Evolutionary conservation across 1,140 invertebrate genomes (phyloP), one percentile per base, ranked within the genome.

Genomic region (Drosophila burlai): DNA sequence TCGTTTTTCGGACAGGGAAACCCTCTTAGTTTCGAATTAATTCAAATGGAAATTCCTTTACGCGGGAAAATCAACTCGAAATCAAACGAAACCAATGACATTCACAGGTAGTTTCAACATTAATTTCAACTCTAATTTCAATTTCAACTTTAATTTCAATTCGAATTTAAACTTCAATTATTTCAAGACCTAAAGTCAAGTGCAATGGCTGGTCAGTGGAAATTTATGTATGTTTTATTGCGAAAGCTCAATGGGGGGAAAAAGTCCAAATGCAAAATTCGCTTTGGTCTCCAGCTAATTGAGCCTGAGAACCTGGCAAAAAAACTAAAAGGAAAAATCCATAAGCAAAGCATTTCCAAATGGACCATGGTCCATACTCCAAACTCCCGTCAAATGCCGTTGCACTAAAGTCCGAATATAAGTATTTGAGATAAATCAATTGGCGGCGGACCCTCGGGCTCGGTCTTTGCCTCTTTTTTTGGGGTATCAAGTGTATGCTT

Each of bases 371-470:
- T 31, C 49, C 49, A n/a, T 0, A 26, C 57, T 16, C 24, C 50
- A 18, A 18, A 46, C 57, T 43, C 24, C 16, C 55, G n/a, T 38
- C 54, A 38, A 38, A 55, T 40, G 54, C 54, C 54, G 38, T 45
- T 34, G 60, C 65, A 38, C 34, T n/a, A 40, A 68, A 29, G 24
- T 71, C 29, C 21, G 29, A 46, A 55, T 38, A 68, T 60, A 72
- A 60, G 43, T 73, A 73, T 73, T 61, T 73, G 67, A 55, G 54
- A 73, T 73, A 73, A 73, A 73, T 73, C 69, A 73, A 73, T 73
- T 73, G 69, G 49, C 59, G 54, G 45, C 67, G 45, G 68, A 61
- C 69, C 69, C 69, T 73, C 69, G 40, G 69, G 69, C 46, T 34
- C 21, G 24, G 38, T 62, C 29, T 50, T 61, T 73, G 29, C 46